Evolutionary conservation across 2,113 vertebrate species (phyloP), one percentile per base, ranked within the genome.

Genomic region (Ammodytes marinus): DNA sequence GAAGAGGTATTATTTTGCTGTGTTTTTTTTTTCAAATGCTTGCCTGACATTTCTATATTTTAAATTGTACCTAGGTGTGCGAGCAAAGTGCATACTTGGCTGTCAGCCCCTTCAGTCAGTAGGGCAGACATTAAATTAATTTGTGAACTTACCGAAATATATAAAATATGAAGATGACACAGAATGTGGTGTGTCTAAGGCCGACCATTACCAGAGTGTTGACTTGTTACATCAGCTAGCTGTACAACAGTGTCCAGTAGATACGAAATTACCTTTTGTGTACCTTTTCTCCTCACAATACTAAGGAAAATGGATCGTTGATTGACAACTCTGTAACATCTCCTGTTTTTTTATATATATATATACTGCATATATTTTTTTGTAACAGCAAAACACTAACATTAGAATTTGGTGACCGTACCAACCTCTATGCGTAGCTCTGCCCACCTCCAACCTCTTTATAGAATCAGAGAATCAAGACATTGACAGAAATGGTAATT

Each of bases 11-110:
- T 49, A 42, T 67, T 57, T 27, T 74, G 17, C 2, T 0, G 46
- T 42, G 10, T 46, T 47, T 70, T 66, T 72, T 40, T 64, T 80
- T 64, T 67, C 59, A 75, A 49, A 50, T 42, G 49, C 14, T 43
- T n/a, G 42, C 15, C 53, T 46, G 69, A 17, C 68, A 46, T 69
- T 74, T 70, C 12, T 15, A 4, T 2, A 78, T 61, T 70, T 74
- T 50, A 49, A 57, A 50, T 70, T 12, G 11, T 60, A 50, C 27
- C 27, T 9, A 5, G 11, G 14, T 40, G 43, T n/a, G 55, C n/a
- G 6, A 43, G 39, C 4, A 11, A 77, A 39, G 6, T 43, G 47
- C 42, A 43, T 54, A 45, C 43, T 49, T 40, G 39, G 7, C 37
- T 63, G 27, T 68, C 63, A 46, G 13, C 3, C 35, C 12, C 19